phyloP scores from a whole-genome alignment of 2,113 vertebrate species.

The Circaetus cinerascens region DNA sequence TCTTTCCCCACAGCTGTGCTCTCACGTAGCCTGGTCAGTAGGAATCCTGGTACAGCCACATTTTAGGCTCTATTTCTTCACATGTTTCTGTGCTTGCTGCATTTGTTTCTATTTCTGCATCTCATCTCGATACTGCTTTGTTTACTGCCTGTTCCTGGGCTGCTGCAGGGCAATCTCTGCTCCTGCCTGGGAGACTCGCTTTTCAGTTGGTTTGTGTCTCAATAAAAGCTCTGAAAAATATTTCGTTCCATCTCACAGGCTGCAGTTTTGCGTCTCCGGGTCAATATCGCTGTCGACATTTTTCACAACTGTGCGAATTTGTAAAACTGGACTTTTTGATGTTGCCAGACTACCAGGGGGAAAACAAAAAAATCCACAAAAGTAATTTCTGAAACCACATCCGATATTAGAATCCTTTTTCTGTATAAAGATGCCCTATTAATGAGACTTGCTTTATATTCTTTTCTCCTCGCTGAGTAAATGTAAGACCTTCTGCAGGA shows the following conservation, averaged over 20 bases:
- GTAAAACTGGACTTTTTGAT: background rate
- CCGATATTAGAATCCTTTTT: background rate
- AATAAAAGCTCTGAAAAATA: background rate
- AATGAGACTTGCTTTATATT: background rate
- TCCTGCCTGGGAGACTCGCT: background rate
- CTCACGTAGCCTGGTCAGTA: background rate
- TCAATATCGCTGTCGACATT: background rate
- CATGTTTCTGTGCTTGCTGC: background rate
- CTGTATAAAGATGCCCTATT: background rate
- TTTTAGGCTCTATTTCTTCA: background rate
- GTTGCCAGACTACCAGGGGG: background rate
- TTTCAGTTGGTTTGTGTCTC: background rate
- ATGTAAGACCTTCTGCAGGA: background rate
- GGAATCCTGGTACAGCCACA: background rate
- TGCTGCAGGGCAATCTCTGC: background rate
- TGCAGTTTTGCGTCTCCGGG: background rate
- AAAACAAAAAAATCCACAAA: background rate
- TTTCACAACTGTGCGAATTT: background rate
- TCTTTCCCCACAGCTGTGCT: background rate
- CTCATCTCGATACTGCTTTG: background rate
- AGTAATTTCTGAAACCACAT: conserved; percentile 55
- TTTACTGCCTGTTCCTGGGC: background rate
- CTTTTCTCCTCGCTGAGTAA: background rate
- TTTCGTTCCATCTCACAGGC: background rate
- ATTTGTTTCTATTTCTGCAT: background rate